Evolutionary conservation across 1,140 invertebrate species (phyloP).

Genomic region (Anoplolepis gracilipes): DNA sequence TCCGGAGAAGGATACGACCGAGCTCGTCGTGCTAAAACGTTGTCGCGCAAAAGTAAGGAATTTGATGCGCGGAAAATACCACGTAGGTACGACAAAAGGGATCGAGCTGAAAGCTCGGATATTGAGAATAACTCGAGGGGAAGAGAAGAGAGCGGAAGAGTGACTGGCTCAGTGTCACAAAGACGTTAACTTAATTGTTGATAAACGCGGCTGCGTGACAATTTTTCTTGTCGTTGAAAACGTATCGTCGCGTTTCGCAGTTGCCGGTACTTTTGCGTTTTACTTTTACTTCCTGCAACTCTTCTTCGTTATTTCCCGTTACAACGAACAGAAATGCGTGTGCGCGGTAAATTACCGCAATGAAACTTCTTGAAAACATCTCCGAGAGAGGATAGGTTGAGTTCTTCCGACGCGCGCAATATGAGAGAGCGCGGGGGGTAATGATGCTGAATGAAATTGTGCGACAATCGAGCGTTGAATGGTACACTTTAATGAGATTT

Average conservation of each 20-base stretch:
- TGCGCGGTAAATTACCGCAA: slow-evolving; percentile 2
- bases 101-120: slow-evolving; percentile 41
- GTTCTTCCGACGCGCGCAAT: not conserved
- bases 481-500: slow-evolving; percentile 13
- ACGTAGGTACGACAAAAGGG: slow-evolving; percentile 4
- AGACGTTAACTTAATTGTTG: slow-evolving; percentile 46
- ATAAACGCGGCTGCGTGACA: slow-evolving; percentile 2
- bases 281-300: not conserved
- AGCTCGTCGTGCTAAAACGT: slow-evolving; percentile 35
- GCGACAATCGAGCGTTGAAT: slow-evolving; percentile 6
- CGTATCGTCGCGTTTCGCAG: slow-evolving; percentile 18
- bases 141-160: not conserved
- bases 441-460: slow-evolving; percentile 12
- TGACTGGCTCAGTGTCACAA: slow-evolving; percentile 14
- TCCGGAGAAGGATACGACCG: slow-evolving; percentile 13
- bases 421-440: not conserved
- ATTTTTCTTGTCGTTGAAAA: slow-evolving; percentile 46
- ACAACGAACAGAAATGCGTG: not conserved
- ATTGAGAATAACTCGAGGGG: slow-evolving; percentile 38
- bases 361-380: slow-evolving; percentile 18
- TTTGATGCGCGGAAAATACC: slow-evolving; percentile 46
- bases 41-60: slow-evolving; percentile 29
- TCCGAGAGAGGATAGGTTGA: slow-evolving; percentile 6
- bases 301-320: not conserved
- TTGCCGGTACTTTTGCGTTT: slow-evolving; percentile 15